Base-by-base conservation (phyloP, 2,113 vertebrate genomes). In the Cyanoderma ruficeps region DNA sequence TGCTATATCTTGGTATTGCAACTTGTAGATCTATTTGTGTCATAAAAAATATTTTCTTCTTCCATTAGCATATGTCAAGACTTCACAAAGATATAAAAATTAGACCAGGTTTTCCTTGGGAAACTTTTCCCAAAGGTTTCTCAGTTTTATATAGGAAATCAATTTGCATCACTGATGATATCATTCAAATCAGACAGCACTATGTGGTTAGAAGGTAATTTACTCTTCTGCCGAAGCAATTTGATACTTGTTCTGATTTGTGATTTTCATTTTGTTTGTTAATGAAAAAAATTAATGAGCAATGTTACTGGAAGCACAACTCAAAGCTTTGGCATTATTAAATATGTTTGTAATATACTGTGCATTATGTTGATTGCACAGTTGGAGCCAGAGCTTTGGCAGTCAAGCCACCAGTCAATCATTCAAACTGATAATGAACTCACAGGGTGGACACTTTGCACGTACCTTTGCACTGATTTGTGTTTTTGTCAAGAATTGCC, bases 401-500 rank as follows among this genome's bases (percentile, higher is more conserved):
- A 83, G 84, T 60, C 37, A 79, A 81, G 95, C n/a, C 57, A 83
- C 42, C 53, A 79, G 76, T 93, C 77, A 67, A 89, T 85, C 41
- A 56, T 71, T 91, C 33, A 77, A 70, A 88, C 22, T 69, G 44
- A 88, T 28, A 90, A 94, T 61, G 76, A 87, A 69, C 75, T 91
- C 90, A 59, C 27, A 37, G 61, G 69, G 57, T 80, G 61, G 65
- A 75, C 15, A 41, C 71, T 69, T 93, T 80, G 69, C 87, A 98
- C 98, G 20, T 98, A 99, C 99, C 99, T 99, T 99, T 99, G 98
- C 99, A 99, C 93, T 99, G 99, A 98, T 99, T 99, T 78, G 99
- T 99, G 98, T 99, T 99, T 98, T 99, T 99, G 98, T 99, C 99
- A 97, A 99, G 98, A 97, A 99, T 99, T 98, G 99, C 99, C 98